Conservation (phyloP, 2,888 invertebrate species). For the Eupeodes latifasciatus region DNA sequence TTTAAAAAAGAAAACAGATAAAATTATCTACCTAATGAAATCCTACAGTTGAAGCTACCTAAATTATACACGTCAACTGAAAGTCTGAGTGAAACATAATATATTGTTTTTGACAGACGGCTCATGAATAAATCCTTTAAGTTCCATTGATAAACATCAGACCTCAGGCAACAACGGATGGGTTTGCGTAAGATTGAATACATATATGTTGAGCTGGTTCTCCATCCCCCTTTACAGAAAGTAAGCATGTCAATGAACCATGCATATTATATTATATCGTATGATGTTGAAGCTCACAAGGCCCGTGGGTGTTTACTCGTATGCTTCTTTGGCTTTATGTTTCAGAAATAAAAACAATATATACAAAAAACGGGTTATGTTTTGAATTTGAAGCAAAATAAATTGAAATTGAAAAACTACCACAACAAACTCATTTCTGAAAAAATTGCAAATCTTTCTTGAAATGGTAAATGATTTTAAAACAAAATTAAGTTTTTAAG, state of each 20-base stretch:
- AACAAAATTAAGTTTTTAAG: too few relatives aligned
- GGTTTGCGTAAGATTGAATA: neutral
- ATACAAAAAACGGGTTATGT: neutral
- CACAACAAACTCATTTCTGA: too few relatives aligned
- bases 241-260: slow-evolving; percentile 11
- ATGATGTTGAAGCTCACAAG: neutral
- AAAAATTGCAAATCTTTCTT: too few relatives aligned
- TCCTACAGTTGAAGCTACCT: neutral
- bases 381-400: neutral
- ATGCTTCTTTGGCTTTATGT: neutral
- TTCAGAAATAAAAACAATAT: neutral
- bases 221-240: neutral
- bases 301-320: neutral
- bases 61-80: neutral
- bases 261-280: neutral
- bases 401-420: neutral
- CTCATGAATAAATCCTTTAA: slow-evolving; percentile 13
- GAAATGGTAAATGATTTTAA: too few relatives aligned
- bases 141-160: slow-evolving; percentile 18
- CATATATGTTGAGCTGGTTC: too few relatives aligned
- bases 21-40: neutral
- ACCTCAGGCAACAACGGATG: slow-evolving; percentile 2
- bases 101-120: slow-evolving; percentile 22
- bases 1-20: neutral
- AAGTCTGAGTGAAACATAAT: neutral